Evolutionary conservation across 2,113 vertebrate genomes (phyloP).

Genomic region (Pseudois nayaur): DNA sequence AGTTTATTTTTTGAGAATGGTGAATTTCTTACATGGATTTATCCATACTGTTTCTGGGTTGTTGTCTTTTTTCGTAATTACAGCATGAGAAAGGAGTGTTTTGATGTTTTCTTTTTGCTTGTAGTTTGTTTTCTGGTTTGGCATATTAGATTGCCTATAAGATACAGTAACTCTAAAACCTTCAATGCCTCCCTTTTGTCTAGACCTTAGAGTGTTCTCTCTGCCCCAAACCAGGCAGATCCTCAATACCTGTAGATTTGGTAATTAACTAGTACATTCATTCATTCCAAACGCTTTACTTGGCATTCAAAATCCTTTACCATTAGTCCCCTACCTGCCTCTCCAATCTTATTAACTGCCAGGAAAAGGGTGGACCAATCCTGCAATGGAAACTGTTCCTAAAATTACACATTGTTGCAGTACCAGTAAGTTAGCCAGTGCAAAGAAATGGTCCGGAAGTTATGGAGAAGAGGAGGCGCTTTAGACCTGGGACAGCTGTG

Average conservation of each 20-base stretch:
- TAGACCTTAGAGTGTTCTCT: neutral
- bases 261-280: neutral
- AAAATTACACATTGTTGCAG: neutral
- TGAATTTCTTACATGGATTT: neutral
- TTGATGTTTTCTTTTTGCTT: neutral
- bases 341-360: neutral
- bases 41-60: neutral
- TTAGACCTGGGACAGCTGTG: neutral
- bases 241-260: neutral
- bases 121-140: neutral
- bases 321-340: neutral
- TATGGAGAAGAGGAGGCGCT: neutral
- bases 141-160: neutral
- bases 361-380: neutral
- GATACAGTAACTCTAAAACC: neutral
- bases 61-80: neutral
- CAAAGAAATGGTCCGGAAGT: neutral
- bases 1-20: constrained; percentile 5
- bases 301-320: neutral
- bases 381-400: neutral
- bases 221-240: neutral
- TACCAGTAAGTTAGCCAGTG: neutral
- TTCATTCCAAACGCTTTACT: neutral
- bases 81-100: neutral
- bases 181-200: neutral